Conservation (phyloP, 2,888 invertebrate genomes). For the Platycnemis pennipes region DNA sequence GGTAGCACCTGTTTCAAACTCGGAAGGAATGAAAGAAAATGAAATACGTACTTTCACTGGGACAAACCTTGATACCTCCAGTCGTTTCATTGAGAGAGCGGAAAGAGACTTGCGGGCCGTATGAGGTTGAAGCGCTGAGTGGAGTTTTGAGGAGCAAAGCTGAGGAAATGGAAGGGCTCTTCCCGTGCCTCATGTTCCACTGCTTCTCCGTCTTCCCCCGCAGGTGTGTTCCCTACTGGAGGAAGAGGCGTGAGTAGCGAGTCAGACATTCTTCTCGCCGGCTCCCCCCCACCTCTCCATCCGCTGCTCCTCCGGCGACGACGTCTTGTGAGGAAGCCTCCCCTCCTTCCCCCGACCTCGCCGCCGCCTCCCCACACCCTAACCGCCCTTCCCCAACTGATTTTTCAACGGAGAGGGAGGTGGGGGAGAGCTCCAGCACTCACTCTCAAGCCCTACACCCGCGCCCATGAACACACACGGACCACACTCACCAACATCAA, state of each 20-base stretch:
- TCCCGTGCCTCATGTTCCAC: background rate
- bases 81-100: background rate
- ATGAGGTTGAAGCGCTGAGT: background rate
- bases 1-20: too few relatives aligned
- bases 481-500: background rate
- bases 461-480: background rate
- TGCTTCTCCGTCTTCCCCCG: background rate
- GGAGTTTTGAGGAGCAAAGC: background rate
- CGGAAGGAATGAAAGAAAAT: too few relatives aligned
- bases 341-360: background rate
- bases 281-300: background rate
- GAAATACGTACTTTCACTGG: too few relatives aligned
- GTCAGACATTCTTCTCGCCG: slow-evolving; percentile 44
- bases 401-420: background rate
- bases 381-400: background rate
- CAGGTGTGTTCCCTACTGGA: slow-evolving; percentile 54
- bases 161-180: slow-evolving; percentile 7
- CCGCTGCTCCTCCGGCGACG: background rate
- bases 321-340: background rate
- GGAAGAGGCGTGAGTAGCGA: slow-evolving; percentile 63
- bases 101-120: background rate
- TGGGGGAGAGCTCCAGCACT: background rate
- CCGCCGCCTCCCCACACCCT: background rate
- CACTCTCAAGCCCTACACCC: background rate
- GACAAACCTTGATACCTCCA: background rate